Base-by-base conservation (phyloP, 2,888 invertebrate species). In the Plebejus argus region DNA sequence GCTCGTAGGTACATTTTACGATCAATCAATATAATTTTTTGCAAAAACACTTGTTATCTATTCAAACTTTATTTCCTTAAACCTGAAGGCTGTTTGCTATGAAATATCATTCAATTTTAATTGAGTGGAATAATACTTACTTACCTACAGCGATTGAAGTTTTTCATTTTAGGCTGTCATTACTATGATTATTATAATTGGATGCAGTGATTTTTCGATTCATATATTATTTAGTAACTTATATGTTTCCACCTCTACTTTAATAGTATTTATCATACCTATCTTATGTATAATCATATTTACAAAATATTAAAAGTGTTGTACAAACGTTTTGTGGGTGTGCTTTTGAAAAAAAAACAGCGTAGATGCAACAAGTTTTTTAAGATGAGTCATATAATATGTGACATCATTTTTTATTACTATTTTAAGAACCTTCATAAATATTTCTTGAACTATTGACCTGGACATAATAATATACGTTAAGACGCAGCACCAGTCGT, bases 401-500 rank as follows among this genome's bases (percentile, higher is more conserved):
- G 74, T 93, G 93, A 93, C 91, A 93, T 93, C 93, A 93, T 93
- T 89, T 86, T 89, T 88, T 90, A 91, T 91, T 88, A 90, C 85
- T 87, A 81, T 81, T 78, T 79, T 80, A 78, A 82, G 49, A 74
- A 74, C 74, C 74, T 74, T 74, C 74, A 28, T 74, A 74, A 74
- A 74, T 74, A 53, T 49, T 74, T 74, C 87, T 88, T 92, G 93
- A 93, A 92, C 93, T 89, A 79, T 85, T 93, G 93, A 93, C 93
- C 93, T 86, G 89, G 86, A 86, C 87, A 87, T 81, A 87, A 87
- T 81, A 87, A 83, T 89, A 83, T 78, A 79, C 80, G 70, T 78
- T 76, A 82, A 74, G 72, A 79, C 71, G 23, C 82, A 84, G 85
- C 82, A 84, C 80, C 78, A 82, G 56, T 76, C 74, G 18, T 18